phyloP scores from a whole-genome alignment of 2,113 vertebrate species.

The Parus major region DNA sequence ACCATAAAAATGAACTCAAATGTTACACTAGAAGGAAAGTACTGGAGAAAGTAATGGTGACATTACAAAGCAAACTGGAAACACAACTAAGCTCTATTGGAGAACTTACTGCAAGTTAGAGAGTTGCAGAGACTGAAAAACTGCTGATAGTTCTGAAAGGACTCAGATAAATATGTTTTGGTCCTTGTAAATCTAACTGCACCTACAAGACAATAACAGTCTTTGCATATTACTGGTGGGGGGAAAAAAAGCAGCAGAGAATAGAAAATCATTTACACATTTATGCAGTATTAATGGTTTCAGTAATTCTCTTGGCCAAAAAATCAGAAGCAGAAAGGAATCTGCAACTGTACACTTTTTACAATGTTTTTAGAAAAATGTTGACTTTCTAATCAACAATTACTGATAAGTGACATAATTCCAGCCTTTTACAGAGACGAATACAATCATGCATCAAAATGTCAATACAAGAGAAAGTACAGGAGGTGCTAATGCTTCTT shows the following conservation, averaged over 20 bases:
- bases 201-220: background rate
- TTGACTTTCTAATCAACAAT: background rate
- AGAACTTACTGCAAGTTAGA: background rate
- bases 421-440: background rate
- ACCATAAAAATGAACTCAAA: slow-evolving; percentile 40
- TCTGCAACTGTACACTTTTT: background rate
- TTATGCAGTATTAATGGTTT: background rate
- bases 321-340: background rate
- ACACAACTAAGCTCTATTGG: background rate
- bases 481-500: background rate
- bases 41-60: background rate
- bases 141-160: background rate
- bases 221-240: background rate
- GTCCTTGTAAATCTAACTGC: background rate
- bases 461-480: background rate
- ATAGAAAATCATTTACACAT: background rate
- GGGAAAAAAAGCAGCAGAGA: background rate
- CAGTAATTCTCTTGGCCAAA: background rate
- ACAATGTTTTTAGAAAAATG: background rate
- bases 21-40: slow-evolving; percentile 11
- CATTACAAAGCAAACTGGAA: slow-evolving; percentile 3
- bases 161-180: background rate
- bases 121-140: background rate
- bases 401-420: background rate
- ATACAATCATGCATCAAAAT: background rate